Evolutionary conservation across 2,113 vertebrate species (phyloP).

Genomic region (Eptesicus fuscus): DNA sequence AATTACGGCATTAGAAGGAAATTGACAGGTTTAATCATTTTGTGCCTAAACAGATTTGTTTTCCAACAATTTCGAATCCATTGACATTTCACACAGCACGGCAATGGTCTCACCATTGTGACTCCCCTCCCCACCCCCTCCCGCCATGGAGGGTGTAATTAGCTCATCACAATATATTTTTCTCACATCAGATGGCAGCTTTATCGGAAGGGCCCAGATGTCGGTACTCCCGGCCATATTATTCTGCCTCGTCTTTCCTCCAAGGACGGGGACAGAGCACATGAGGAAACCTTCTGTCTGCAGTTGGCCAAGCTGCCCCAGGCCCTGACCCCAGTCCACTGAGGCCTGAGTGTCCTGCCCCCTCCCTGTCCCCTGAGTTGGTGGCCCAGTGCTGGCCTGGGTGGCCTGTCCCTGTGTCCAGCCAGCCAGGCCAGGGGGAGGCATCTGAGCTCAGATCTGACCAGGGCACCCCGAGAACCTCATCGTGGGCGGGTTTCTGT

Average conservation of each 20-base stretch:
- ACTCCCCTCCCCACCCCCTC: rapidly evolving
- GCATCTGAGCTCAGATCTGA: neutral
- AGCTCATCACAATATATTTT: neutral
- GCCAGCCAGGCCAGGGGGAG: neutral
- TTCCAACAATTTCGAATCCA: neutral
- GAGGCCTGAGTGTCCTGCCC: neutral
- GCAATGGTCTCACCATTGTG: neutral
- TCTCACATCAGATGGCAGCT: neutral
- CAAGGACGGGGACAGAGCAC: neutral
- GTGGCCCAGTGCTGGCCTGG: neutral
- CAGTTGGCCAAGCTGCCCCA: neutral
- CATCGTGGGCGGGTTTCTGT: neutral
- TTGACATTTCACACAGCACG: neutral
- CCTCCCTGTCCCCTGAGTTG: rapidly evolving
- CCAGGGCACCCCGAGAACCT: neutral
- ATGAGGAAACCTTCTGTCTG: neutral
- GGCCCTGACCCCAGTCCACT: neutral
- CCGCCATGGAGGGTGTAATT: neutral
- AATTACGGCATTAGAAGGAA: neutral
- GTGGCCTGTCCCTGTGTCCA: neutral
- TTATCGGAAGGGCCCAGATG: neutral
- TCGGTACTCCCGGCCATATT: neutral
- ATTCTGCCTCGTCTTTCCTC: neutral
- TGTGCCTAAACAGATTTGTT: neutral
- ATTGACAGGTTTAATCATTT: neutral